Evolutionary conservation across 2,797 vertebrate genomes (phyloP), one percentile per base, ranked within the genome.

Genomic region (Mallotus villosus): DNA sequence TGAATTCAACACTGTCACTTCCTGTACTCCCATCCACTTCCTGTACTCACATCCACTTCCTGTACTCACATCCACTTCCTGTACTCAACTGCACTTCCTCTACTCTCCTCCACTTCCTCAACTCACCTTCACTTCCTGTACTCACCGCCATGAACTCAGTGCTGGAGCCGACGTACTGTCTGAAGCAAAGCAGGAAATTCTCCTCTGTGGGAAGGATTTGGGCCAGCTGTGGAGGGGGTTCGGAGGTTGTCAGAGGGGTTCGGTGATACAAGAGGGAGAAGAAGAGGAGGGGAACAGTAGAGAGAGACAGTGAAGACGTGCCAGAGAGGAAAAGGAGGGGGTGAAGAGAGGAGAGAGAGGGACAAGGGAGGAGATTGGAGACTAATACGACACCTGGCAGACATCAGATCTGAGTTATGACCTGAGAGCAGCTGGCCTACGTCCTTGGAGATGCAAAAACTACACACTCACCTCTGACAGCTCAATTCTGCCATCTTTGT

Each of bases 141-240:
- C 91, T 96, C 88, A 99, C 97, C 93, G 95, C 94, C 97, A 98
- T 97, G 32, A 98, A 97, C 85, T 98, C 97, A 0, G 93, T 86
- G 32, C 97, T 97, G 92, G 96, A 97, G 72, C 95, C 93, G 82
- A 97, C 96, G 11, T 97, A 96, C 88, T 97, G 94, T 84, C 97
- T 92, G 92, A 98, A 98, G 89, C 96, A 98, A 78, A 99, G 92
- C 71, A 98, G 88, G 86, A 99, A 99, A 89, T 97, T 98, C 91
- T 98, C 96, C 84, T 98, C 96, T 0, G 96, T 98, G 2, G 97
- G 97, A 70, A 99, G 93, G 91, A 98, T 98, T 94, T 98, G 96
- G 64, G 96, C 97, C 91, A 99, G 90, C 96, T 98, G 53, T 67
- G 62, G 29, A 79, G 62, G 70, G 19, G 64, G 27, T 16, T 68